Base-by-base conservation (phyloP, 2,113 vertebrate species). In the Enhydra lutris region DNA sequence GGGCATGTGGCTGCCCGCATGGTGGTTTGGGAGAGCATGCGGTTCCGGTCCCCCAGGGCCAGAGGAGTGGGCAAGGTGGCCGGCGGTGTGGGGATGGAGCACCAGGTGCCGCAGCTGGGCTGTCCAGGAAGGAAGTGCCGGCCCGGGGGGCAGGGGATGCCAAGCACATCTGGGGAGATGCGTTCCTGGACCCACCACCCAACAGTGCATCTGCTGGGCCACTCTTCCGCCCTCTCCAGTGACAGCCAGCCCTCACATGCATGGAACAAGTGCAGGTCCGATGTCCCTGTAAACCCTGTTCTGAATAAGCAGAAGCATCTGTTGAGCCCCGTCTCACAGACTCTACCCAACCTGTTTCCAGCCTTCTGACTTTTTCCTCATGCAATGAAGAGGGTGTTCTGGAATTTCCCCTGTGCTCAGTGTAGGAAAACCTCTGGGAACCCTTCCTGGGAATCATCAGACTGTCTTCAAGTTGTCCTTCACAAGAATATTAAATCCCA, bases 171-270 rank as follows among this genome's bases (percentile, higher is more conserved):
- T 81, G 29, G 63, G 10, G 23, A 55, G 23, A 15, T 20, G 13
- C 6, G 7, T n/a, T 63, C 31, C 65, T 3, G 3, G 17, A 45
- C 26, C 4, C 2, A 34, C 14, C 36, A 36, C 17, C 4, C 23
- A 71, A 24, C 11, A 67, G 15, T 6, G 6, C 63, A 34, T 34
- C 2, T 6, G 15, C 5, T 20, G 34, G 10, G 7, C 6, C n/a
- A 29, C 13, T 83, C 26, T 3, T 1, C 39, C 3, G 11, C 2
- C 47, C 23, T 17, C 0, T 94, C 67, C 55, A 17, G 1, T 8
- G 31, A 15, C 23, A 1, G 7, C n/a, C 74, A 2, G 7, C 52
- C 42, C 4, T 47, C 17, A 29, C 2, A 1, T 0, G 13, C 29
- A 17, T 17, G 67, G 67, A 65, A 78, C 59, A 34, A 18, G 2